phyloP scores from a whole-genome alignment of 2,888 invertebrate species.

The Zygogramma bicolorata region DNA sequence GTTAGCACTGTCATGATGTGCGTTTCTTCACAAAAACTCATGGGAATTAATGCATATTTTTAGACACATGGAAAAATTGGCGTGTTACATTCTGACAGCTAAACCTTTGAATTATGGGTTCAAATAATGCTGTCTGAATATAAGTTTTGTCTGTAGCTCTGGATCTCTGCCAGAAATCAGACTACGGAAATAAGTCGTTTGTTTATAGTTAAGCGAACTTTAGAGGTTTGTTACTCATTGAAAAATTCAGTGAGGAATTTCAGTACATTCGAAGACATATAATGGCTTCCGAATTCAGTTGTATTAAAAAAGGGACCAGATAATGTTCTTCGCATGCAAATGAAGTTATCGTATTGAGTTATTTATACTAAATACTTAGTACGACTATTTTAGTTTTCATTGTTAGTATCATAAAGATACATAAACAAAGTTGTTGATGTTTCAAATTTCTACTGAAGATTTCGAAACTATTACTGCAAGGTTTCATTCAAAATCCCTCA shows the following conservation, averaged over 20 bases:
- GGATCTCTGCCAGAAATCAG: not conserved
- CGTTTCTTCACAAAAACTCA: not conserved
- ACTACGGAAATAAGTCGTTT: not conserved
- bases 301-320: too few species aligned
- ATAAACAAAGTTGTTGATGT: too few species aligned
- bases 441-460: too few species aligned
- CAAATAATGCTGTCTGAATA: not conserved
- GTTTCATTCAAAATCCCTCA: too few species aligned
- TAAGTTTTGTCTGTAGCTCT: not conserved
- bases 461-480: too few species aligned
- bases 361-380: too few species aligned
- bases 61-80: not conserved
- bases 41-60: constrained; percentile 6
- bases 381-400: too few species aligned
- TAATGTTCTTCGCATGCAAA: too few species aligned
- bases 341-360: too few species aligned
- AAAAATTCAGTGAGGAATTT: not conserved
- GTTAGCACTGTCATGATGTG: not conserved
- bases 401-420: too few species aligned
- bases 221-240: not conserved
- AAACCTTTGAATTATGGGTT: not conserved
- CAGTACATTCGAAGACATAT: too few species aligned
- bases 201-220: not conserved
- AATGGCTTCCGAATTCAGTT: too few species aligned
- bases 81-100: not conserved